Percentiles rank a stretch among this genome's conserved stretches.
Conservation (phyloP, 2,113 vertebrate genomes). For the Helogale parvula region DNA sequence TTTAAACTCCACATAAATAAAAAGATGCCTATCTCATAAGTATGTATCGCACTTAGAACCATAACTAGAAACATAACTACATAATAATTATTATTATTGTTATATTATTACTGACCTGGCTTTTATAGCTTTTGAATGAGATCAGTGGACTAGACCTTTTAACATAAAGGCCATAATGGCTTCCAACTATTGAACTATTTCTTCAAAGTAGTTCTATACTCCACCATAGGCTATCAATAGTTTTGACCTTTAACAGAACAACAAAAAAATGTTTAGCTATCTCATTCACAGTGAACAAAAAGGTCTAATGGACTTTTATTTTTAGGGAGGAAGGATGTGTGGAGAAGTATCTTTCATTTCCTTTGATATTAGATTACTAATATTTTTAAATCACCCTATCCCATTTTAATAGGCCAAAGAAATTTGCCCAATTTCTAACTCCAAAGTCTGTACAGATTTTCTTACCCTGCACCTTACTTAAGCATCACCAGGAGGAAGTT, state of each 20-base stretch:
- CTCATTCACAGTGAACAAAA: neutral
- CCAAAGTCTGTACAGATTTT: neutral
- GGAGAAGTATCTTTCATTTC: neutral
- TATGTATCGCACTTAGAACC: neutral
- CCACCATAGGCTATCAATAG: neutral
- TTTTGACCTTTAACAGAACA: neutral
- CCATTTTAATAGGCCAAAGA: conserved; percentile 36
- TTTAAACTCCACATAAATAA: neutral
- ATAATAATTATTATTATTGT: neutral
- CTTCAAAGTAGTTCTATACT: neutral
- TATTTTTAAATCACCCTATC: neutral
- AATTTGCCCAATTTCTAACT: neutral
- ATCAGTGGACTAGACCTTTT: neutral
- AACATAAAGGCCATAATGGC: neutral
- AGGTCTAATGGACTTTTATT: neutral
- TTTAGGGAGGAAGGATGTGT: neutral
- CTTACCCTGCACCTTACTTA: neutral
- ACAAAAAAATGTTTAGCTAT: neutral
- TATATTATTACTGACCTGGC: neutral
- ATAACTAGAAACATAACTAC: too few species aligned
- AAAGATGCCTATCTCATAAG: neutral
- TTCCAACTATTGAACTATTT: neutral
- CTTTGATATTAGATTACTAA: neutral
- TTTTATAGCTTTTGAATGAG: neutral
- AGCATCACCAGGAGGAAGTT: conserved; percentile 1